Base-by-base conservation (phyloP, 2,888 invertebrate species). In the Furcula furcula region DNA sequence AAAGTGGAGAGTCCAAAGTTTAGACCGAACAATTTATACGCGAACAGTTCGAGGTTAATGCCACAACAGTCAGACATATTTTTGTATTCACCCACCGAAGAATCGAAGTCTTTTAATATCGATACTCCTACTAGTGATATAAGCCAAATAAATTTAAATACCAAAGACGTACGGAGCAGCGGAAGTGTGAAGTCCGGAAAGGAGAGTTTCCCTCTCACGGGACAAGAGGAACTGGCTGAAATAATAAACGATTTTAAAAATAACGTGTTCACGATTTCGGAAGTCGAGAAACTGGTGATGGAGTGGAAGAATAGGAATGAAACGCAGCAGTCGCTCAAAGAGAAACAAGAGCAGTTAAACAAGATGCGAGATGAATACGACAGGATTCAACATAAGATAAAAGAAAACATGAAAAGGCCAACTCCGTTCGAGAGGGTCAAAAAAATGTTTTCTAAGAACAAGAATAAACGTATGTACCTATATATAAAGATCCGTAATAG, bases 211-310 rank as follows among this genome's bases (percentile, higher is more conserved):
- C 84, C 85, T 1, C 58, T 82, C 3, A 87, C 83, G 0, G 89
- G 89, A 1, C 94, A 96, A 67, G 95, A 95, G 46, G 96, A 97
- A 67, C 86, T 97, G 38, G 91, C 94, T 2, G 96, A 96, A 81
- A 95, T 97, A 31, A 95, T 97, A 69, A 95, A 93, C 64, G 96
- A 96, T 63, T 96, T 95, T 64, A 96, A 97, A 74, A 96, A 96
- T 64, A 95, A 96, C 65, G 95, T 96, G 2, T 94, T 95, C 51
- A 94, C 95, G 0, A 94, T 97, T 64, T 91, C 93, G 0, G 95
- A 96, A 82, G 95, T 96, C 0, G 96, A 96, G 73, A 92, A 94
- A 54, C 84, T 97, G 31, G 96, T 97, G 1, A 94, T 94, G 73
- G 94, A 94, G 64, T 97, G 97, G 97, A 93, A 92, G 62, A 95